Evolutionary conservation across 2,113 vertebrate genomes (phyloP).

Genomic region (Cisticola juncidis): DNA sequence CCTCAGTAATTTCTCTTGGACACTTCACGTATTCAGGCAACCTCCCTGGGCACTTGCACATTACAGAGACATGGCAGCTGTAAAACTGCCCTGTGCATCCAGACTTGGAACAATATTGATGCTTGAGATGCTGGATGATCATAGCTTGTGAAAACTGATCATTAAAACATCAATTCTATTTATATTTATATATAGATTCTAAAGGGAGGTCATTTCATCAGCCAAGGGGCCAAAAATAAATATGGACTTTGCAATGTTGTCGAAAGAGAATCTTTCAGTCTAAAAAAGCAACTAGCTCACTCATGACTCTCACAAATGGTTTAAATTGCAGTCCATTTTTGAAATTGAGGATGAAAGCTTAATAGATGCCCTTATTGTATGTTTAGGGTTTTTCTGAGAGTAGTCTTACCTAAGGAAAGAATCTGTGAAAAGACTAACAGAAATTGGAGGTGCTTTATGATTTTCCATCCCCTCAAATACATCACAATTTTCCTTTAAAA

Average conservation of each 20-base stretch:
- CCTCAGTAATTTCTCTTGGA: background rate
- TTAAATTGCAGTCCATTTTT: background rate
- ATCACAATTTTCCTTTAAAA: background rate
- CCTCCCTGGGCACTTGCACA: background rate
- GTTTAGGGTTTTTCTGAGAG: background rate
- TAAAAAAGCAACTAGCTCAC: slow-evolving; percentile 9
- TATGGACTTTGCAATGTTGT: background rate
- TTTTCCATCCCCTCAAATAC: background rate
- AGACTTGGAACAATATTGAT: background rate
- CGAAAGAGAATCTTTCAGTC: slow-evolving; percentile 23
- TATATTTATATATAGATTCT: slow-evolving; percentile 7
- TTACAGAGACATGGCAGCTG: background rate
- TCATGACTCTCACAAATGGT: background rate
- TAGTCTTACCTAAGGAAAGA: background rate
- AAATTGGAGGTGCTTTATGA: background rate
- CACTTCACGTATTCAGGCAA: background rate
- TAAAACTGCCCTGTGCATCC: background rate
- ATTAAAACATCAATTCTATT: background rate
- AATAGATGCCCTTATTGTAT: background rate
- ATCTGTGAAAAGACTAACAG: background rate
- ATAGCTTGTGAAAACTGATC: background rate
- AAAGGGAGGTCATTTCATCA: slow-evolving; percentile 18
- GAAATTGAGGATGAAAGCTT: slow-evolving; percentile 6
- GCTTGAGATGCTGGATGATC: background rate
- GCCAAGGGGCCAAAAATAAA: slow-evolving; percentile 26